Percentiles rank a stretch among this genome's conserved stretches.
These are phyloP conservation scores for Hiodon alosoides DNA, from an alignment of 2,113 vertebrate genomes.

Conservation along the genomic window DNA sequence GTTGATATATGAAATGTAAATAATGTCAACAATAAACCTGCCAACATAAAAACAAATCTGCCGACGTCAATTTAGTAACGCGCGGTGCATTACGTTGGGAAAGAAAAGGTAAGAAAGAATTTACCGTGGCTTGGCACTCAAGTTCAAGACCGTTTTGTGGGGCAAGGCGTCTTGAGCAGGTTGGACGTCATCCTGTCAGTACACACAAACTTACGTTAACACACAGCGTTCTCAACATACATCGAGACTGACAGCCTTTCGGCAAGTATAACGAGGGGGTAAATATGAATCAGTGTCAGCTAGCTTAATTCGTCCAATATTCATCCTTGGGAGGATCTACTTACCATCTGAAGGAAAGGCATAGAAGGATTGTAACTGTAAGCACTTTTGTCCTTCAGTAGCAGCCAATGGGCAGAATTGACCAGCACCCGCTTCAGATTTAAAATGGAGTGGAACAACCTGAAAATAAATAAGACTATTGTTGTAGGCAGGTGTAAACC, in stretches of 20 bases:
- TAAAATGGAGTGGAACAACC: slow-evolving; percentile 78
- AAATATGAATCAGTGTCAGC: too few relatives aligned
- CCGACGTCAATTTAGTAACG: too few relatives aligned
- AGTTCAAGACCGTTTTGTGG: slow-evolving; percentile 61
- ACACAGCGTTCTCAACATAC: too few relatives aligned
- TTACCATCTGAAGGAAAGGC: slow-evolving; percentile 78
- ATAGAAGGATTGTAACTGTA: slow-evolving; percentile 63
- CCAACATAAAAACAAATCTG: too few relatives aligned
- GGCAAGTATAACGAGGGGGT: too few relatives aligned
- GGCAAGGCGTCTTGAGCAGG: slow-evolving; percentile 77
- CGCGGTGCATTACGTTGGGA: too few relatives aligned
- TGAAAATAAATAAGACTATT: slow-evolving; percentile 44
- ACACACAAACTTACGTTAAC: slow-evolving; percentile 9
- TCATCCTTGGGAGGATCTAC: slow-evolving; percentile 24
- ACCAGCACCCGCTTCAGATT: slow-evolving; percentile 74
- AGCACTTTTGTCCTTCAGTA: slow-evolving; percentile 72
- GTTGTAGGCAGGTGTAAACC: not conserved
- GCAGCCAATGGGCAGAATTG: slow-evolving; percentile 76
- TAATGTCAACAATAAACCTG: too few relatives aligned
- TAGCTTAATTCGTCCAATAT: too few relatives aligned
- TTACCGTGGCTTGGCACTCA: slow-evolving; percentile 69
- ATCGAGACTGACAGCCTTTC: too few relatives aligned
- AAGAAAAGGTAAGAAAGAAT: slow-evolving; percentile 19
- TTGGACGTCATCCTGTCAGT: slow-evolving; percentile 73
- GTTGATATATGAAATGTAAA: too few relatives aligned